Base-by-base conservation (phyloP, 2,113 vertebrate genomes). In the Gasterosteus aculeatus region DNA sequence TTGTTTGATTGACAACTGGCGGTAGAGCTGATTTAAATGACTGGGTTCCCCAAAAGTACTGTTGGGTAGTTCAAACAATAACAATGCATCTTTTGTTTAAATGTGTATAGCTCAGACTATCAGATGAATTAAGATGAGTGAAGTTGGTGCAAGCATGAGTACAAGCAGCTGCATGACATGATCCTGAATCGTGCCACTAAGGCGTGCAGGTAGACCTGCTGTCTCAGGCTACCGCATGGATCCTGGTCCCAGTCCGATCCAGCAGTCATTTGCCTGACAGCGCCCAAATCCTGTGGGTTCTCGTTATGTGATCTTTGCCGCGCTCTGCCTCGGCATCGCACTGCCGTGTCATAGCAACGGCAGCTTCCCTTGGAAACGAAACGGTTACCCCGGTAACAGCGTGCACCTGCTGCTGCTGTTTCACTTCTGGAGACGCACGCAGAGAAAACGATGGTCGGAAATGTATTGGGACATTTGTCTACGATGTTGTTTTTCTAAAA, bases 331-430 rank as follows among this genome's bases (percentile, higher is more conserved):
- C 71, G 71, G 82, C 91, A 64, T 89, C 88, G 10, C 79, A 61
- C 31, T 4, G 2, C 41, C 9, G 56, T 71, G 22, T 71, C 89
- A 60, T 94, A 87, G 92, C 91, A 93, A 94, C 93, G 69, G 2
- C 73, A 0, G 93, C 94, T 94, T 94, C 90, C 81, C 88, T 49
- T 93, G 73, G 94, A 92, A 94, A 94, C 95, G 85, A 86, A 74
- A 33, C 87, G 78, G 83, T 92, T 91, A 60, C 92, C 88, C 19
- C 60, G 83, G 92, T 83, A 80, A 94, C 93, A 29, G 22, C 11
- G 75, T 42, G 58, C 83, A 80, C 85, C 84, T 90, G 86, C 65
- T 58, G 67, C 71, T 62, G 22, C 58, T 18, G 57, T 53, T 80
- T 72, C 72, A 60, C 66, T 59, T 68, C 60, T 29, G 29, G 46